Base-by-base conservation (phyloP, 2,888 invertebrate species). In the Alsophila aescularia region DNA sequence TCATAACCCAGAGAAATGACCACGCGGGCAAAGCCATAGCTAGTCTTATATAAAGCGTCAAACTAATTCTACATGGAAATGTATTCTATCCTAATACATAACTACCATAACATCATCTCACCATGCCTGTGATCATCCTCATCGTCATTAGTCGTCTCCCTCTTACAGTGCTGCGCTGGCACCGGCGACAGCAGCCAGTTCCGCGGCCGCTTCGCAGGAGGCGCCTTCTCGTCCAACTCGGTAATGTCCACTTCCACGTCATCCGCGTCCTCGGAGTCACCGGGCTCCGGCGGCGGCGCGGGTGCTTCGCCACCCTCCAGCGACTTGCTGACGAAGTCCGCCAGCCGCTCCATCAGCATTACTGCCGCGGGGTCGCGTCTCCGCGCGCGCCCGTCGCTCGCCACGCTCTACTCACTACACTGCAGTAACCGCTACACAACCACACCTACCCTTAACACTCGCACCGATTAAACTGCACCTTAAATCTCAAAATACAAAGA, bases 291-390 rank as follows among this genome's bases (percentile, higher is more conserved):
- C 61, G 89, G 90, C 56, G 90, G 87, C 70, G 88, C 87, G 48
- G 90, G 90, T 53, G 85, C 85, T 69, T 89, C 90, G 83, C 93
- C 79, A 67, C 93, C 94, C 80, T 95, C 95, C 87, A 97, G 95
- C 60, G 96, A 96, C 90, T 96, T 96, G 75, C 96, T 96, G 80
- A 97, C 97, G 93, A 97, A 97, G 93, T 96, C 96, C 79, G 97
- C 96, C 86, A 97, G 93, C 93, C 97, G 96, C 92, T 97, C 97
- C 97, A 97, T 97, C 86, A 90, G 87, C 91, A 91, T 90, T 84
- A 90, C 89, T 90, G 89, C 80, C 81, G 81, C 77, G 71, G 68
- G 74, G 72, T 77, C 85, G 81, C 81, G 82, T 68, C 80, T 72
- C 74, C 83, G 77, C 86, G 84, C 86, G 85, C 87, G 79, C 76